Evolutionary conservation across 2,797 vertebrate species (phyloP).

Genomic region (Thamnophis elegans): DNA sequence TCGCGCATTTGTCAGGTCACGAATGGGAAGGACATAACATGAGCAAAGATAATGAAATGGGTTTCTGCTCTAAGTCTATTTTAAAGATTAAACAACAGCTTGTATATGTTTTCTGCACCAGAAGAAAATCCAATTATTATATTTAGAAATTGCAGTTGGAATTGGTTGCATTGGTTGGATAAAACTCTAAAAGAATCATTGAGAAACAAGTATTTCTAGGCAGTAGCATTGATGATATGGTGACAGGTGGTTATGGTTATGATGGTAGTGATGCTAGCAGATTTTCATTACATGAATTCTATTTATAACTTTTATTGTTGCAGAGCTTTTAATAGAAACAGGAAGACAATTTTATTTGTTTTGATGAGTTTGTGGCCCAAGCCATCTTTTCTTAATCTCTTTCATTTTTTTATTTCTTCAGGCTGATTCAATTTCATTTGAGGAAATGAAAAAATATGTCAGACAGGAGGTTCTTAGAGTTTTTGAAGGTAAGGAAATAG

Average conservation of each 20-base stretch:
- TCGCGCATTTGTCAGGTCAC: too few relatives aligned
- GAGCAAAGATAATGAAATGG: not conserved
- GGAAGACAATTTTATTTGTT: not conserved
- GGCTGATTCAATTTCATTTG: constrained; percentile 81
- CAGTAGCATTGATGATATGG: not conserved
- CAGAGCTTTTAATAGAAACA: not conserved
- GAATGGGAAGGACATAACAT: not conserved
- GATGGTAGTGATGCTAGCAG: not conserved
- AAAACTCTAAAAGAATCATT: not conserved
- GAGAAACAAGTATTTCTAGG: rapidly evolving
- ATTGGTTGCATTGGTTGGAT: not conserved
- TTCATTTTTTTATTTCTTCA: constrained; percentile 58
- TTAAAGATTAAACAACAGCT: not conserved
- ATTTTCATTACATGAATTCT: not conserved
- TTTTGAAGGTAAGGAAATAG: constrained; percentile 87
- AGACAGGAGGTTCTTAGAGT: constrained; percentile 86
- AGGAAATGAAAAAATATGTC: constrained; percentile 91
- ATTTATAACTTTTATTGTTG: constrained; percentile 8
- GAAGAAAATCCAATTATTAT: not conserved
- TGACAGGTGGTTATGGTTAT: not conserved
- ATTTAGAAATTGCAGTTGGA: not conserved
- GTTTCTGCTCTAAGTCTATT: not conserved
- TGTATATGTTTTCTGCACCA: not conserved
- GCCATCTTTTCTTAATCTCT: not conserved
- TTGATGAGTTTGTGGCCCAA: not conserved